Percentiles rank a stretch among this genome's conserved stretches.
Conservation (phyloP, 2,113 vertebrate species). For the Callithrix jacchus region DNA sequence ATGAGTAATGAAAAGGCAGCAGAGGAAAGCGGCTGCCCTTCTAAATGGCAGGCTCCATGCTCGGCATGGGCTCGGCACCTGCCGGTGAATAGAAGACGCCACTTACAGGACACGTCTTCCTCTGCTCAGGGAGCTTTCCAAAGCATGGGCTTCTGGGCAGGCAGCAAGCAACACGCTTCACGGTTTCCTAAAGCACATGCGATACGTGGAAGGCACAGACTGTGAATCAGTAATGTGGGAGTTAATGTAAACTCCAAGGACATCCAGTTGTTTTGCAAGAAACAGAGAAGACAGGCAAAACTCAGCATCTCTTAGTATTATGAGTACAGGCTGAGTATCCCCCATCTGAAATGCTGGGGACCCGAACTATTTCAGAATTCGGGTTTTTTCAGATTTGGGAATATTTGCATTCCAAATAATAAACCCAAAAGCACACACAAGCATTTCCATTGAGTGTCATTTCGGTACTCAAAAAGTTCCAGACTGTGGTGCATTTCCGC, state of each 20-base stretch:
- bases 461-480: background rate
- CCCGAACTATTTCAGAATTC: background rate
- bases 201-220: rapidly evolving
- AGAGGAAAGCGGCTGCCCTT: rapidly evolving
- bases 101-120: rapidly evolving
- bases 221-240: too few species aligned
- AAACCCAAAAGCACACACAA: background rate
- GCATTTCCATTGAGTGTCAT: background rate
- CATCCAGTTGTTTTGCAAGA: rapidly evolving
- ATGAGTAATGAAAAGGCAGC: background rate
- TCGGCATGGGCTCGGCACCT: rapidly evolving
- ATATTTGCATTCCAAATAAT: background rate
- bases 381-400: background rate
- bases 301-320: background rate
- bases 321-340: background rate
- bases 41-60: rapidly evolving
- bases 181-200: rapidly evolving
- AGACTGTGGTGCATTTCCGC: background rate
- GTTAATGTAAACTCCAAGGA: background rate
- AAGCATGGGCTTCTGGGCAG: rapidly evolving
- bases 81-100: rapidly evolving
- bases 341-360: background rate
- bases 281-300: background rate
- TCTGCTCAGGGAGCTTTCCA: rapidly evolving
- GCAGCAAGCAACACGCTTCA: rapidly evolving